Base-by-base conservation (phyloP, 2,888 invertebrate genomes). In the Coleophora deauratella region DNA sequence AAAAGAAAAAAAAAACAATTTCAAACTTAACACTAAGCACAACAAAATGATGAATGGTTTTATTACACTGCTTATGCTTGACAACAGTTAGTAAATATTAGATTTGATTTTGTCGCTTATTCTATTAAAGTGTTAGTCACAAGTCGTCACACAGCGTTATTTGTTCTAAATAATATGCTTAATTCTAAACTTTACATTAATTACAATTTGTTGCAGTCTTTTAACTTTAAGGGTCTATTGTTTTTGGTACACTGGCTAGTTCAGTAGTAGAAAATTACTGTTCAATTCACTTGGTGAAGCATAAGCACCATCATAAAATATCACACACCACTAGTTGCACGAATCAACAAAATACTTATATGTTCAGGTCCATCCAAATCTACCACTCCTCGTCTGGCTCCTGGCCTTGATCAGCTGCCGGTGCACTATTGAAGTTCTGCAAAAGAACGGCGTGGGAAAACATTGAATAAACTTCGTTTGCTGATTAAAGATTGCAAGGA, bases 361-460 rank as follows among this genome's bases (percentile, higher is more conserved):
- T 66, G 55, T 66, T 62, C 55, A 55, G 54, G 62, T 62, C 57
- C 48, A 43, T 46, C 49, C 49, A 52, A 30, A 34, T 58, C 58
- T 87, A 88, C 89, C 89, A 90, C 21, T 78, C 79, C 50, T 89
- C 89, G 7, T 88, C 87, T 0, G 82, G 85, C 51, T 88, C 87
- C 32, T 74, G 66, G 10, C 77, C 78, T 42, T 66, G 70, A 4
- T 63, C 66, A 1, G 61, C 49, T 8, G 73, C 45, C 27, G 55
- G 50, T 2, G 70, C 68, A 38, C 62, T 68, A 45, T 73, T 75
- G 58, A 82, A 80, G 45, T 68, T 73, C 84, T 81, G 69, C 50
- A 15, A 37, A 13, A 44, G 3, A 4, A 9, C 31, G 9, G 9
- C 3, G 6, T 21, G 21, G 6, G n/a, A n/a, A n/a, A n/a, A n/a